Conservation (phyloP, 1,140 invertebrate species). For the Drosophila nannoptera region DNA sequence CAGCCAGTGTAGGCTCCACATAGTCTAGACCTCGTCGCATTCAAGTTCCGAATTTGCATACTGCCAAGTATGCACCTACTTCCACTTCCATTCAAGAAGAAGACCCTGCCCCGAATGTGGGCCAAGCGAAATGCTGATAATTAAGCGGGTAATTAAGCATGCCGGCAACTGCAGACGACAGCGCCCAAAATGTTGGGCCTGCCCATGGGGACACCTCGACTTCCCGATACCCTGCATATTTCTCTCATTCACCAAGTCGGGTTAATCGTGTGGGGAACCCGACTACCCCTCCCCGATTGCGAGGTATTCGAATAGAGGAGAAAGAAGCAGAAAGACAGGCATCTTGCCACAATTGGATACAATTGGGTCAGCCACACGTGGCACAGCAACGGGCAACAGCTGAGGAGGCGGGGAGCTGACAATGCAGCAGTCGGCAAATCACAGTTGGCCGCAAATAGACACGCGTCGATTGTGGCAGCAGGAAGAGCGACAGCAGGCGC, state of each 20-base stretch:
- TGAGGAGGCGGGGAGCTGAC: conserved; percentile 49
- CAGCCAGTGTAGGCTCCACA: conserved; percentile 3
- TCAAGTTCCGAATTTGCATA: conserved; percentile 51
- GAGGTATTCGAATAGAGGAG: background rate
- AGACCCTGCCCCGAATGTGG: conserved; percentile 46
- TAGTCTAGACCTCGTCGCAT: conserved; percentile 34
- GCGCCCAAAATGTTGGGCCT: conserved; percentile 18
- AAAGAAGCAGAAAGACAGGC: conserved; percentile 1
- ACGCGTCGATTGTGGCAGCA: conserved; percentile 44
- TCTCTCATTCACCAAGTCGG: background rate
- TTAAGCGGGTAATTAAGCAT: conserved; percentile 69
- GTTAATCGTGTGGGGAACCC: too few species aligned
- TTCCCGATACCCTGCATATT: conserved; percentile 6
- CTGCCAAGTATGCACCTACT: conserved; percentile 7
- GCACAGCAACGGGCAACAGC: conserved; percentile 60
- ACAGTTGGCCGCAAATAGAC: conserved; percentile 71
- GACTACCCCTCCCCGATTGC: too few species aligned
- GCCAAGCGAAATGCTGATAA: conserved; percentile 62
- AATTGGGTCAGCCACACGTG: conserved; percentile 57
- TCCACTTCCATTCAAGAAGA: conserved; percentile 11
- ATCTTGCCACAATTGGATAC: conserved; percentile 17
- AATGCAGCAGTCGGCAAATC: conserved; percentile 53
- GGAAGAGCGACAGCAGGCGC: background rate
- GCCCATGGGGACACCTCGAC: conserved; percentile 11
- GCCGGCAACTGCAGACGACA: conserved; percentile 32